These are phyloP conservation scores for Drosophila miranda DNA, from an alignment of 1,140 invertebrate species.

Conservation along the genomic window DNA sequence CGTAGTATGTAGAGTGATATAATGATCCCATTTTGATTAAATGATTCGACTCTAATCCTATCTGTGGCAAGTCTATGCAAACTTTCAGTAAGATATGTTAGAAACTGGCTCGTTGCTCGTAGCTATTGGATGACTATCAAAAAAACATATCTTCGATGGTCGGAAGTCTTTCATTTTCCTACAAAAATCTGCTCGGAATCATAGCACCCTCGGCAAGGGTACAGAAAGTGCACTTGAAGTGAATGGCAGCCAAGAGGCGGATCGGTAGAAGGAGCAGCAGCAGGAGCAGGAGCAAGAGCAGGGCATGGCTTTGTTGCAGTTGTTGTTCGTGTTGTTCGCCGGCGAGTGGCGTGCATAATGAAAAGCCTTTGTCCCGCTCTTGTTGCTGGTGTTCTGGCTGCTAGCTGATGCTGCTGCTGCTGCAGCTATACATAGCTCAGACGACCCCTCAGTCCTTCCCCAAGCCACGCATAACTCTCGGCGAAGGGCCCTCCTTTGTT, in stretches of 20 bases:
- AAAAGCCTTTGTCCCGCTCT: constrained; percentile 53
- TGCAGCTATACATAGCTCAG: not conserved
- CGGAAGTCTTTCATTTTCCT: no score
- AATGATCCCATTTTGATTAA: no score
- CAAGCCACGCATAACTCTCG: constrained; percentile 26
- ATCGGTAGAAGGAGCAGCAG: constrained; percentile 4
- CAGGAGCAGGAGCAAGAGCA: constrained; percentile 14
- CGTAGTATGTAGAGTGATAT: no score
- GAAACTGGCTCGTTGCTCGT: no score
- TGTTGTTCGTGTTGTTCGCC: constrained; percentile 41
- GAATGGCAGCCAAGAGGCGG: constrained; percentile 22
- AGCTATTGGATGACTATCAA: no score
- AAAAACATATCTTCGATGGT: no score
- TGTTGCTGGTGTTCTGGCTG: constrained; percentile 21
- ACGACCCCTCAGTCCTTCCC: constrained; percentile 33
- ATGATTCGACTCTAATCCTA: no score
- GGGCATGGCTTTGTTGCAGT: constrained; percentile 36
- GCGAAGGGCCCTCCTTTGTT: constrained; percentile 10
- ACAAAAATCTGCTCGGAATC: no score
- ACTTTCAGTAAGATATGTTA: no score
- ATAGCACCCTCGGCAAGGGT: no score
- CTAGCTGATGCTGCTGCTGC: not conserved
- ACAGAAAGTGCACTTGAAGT: constrained; percentile 59
- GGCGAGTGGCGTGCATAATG: constrained; percentile 50
- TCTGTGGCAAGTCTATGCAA: no score